phyloP scores from a whole-genome alignment of 2,113 vertebrate genomes.

The Microtus montanus region DNA sequence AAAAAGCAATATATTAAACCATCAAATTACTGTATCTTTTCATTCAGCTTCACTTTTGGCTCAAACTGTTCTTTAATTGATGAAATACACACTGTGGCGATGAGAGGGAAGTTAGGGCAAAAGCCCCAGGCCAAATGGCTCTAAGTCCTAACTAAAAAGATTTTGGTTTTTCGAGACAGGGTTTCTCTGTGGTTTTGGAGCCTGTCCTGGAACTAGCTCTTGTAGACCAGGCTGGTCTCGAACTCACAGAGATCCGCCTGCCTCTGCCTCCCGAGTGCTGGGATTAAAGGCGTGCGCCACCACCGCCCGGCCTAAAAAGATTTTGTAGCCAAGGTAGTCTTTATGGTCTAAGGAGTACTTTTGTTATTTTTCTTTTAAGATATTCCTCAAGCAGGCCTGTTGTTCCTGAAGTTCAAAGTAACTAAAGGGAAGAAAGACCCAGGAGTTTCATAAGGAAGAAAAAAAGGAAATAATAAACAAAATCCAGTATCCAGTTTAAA shows the following conservation, averaged over 20 bases:
- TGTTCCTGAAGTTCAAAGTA: background rate
- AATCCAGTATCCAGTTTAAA: background rate
- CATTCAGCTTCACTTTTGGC: background rate
- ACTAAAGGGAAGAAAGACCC: background rate
- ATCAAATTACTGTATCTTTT: background rate
- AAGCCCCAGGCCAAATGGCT: background rate
- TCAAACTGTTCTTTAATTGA: background rate
- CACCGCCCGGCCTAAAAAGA: no score
- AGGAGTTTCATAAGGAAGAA: background rate
- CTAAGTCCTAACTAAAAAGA: background rate
- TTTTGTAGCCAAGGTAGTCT: background rate
- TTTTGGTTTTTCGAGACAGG: no score
- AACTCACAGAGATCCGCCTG: no score
- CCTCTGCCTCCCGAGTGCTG: no score
- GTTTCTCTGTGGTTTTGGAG: no score
- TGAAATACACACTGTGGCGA: background rate
- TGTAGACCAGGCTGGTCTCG: no score
- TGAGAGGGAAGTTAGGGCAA: background rate
- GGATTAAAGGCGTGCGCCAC: no score
- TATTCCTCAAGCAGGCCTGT: background rate
- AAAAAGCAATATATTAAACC: background rate
- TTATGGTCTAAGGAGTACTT: background rate
- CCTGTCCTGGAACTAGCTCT: no score
- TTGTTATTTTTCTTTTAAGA: background rate
- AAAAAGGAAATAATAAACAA: background rate